Evolutionary conservation across 2,888 invertebrate genomes (phyloP).

Genomic region (Pherbina coryleti): DNA sequence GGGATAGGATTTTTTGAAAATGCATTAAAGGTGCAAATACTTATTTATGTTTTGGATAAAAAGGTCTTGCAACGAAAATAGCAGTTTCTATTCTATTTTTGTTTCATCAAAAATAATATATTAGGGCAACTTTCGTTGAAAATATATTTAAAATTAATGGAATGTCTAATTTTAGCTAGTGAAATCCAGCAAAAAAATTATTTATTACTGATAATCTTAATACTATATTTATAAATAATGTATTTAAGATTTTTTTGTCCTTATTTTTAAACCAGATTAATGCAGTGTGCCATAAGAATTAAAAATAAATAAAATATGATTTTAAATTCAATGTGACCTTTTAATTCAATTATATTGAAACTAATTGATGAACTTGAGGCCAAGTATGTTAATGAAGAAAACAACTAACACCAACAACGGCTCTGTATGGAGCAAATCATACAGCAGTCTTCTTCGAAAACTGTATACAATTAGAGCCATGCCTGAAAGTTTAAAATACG

Average conservation of each 20-base stretch:
- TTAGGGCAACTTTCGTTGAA: not conserved
- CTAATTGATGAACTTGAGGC: too few relatives aligned
- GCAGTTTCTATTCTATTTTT: slow-evolving; percentile 10
- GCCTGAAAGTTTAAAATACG: too few relatives aligned
- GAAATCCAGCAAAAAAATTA: not conserved
- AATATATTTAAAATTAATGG: not conserved
- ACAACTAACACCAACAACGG: too few relatives aligned
- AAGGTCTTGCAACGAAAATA: not conserved
- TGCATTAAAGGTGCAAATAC: not conserved
- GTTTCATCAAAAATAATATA: not conserved
- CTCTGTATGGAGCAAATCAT: too few relatives aligned
- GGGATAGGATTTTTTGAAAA: not conserved
- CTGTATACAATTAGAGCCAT: too few relatives aligned
- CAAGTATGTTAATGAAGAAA: too few relatives aligned
- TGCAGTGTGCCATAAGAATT: slow-evolving; percentile 29
- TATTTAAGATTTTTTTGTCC: slow-evolving; percentile 2
- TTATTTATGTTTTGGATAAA: not conserved
- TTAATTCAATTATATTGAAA: too few relatives aligned
- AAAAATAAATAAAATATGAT: slow-evolving; percentile 4
- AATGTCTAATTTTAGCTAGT: not conserved
- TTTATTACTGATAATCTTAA: not conserved
- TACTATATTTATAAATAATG: not conserved
- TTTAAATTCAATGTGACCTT: too few relatives aligned
- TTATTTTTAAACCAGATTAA: slow-evolving; percentile 4
- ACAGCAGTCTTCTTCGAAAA: too few relatives aligned